Evolutionary conservation across 2,888 invertebrate genomes (phyloP).

Genomic region (Himalopsyche kuldschensis): DNA sequence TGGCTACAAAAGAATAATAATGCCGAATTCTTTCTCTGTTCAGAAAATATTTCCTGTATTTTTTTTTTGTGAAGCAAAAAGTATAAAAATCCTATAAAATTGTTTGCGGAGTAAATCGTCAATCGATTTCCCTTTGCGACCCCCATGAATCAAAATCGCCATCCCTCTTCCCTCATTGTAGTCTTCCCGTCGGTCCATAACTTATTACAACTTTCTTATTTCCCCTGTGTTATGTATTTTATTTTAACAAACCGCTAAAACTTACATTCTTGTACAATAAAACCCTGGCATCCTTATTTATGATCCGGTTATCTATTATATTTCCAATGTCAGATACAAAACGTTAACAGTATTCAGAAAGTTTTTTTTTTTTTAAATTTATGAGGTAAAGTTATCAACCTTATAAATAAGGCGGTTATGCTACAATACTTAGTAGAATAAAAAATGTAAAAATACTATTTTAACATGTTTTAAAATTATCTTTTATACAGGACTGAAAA

Average conservation of each 20-base stretch:
- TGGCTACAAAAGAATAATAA: background rate
- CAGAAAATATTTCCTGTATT: background rate
- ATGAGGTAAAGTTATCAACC: background rate
- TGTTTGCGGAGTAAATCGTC: background rate
- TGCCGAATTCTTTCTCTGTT: background rate
- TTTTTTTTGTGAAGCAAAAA: background rate
- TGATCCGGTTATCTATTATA: background rate
- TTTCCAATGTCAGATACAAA: background rate
- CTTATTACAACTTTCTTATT: conserved; percentile 37
- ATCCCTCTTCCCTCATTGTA: background rate
- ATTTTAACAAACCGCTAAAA: background rate
- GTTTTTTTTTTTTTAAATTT: background rate
- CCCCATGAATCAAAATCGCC: background rate
- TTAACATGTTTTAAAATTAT: too few species aligned
- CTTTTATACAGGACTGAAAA: too few species aligned
- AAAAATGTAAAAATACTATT: too few species aligned
- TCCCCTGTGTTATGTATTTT: conserved; percentile 13
- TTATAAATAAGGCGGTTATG: background rate
- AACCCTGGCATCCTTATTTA: background rate
- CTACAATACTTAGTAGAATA: background rate
- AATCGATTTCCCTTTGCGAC: background rate
- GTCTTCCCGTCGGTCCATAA: conserved; percentile 6
- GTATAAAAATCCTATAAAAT: background rate
- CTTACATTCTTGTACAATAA: background rate
- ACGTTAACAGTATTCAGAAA: background rate